These are phyloP conservation scores for Ariolimax columbianus DNA, from an alignment of 2,888 invertebrate genomes.

Conservation along the genomic window DNA sequence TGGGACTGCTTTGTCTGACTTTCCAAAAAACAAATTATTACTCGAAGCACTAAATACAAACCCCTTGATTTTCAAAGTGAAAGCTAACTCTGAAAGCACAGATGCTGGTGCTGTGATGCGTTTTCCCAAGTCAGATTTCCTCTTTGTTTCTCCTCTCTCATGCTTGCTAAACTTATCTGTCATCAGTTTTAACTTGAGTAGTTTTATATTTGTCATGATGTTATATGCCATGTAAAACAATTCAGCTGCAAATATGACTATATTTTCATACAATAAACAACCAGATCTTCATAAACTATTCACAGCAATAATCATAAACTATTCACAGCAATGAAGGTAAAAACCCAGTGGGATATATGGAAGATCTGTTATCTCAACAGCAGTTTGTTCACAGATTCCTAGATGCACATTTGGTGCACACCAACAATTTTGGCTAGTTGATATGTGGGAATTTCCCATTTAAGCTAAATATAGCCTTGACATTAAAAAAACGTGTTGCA, in stretches of 20 bases:
- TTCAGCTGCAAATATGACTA: neutral
- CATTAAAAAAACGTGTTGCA: too few relatives aligned
- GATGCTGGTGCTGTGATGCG: neutral
- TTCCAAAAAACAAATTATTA: neutral
- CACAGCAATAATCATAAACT: neutral
- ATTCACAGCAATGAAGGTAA: neutral
- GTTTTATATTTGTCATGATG: neutral
- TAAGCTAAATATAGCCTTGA: neutral
- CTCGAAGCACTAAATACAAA: neutral
- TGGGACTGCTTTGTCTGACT: neutral
- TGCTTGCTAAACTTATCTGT: neutral
- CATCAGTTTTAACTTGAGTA: neutral
- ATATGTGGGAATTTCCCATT: slow-evolving; percentile 3
- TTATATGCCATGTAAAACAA: neutral
- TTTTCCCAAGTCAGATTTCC: neutral
- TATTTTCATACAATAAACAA: neutral
- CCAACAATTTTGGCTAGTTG: neutral
- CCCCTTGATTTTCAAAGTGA: neutral
- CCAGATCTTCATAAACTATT: too few relatives aligned
- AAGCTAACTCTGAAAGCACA: neutral
- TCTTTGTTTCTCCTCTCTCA: too few relatives aligned
- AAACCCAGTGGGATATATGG: neutral
- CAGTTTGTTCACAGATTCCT: neutral
- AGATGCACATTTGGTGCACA: neutral
- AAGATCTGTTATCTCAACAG: neutral